A percentile compares a stretch with the other conserved stretches of the same genome.
phyloP scores from a whole-genome alignment of 2,888 invertebrate genomes.

The Cryptocephalus moraei region DNA sequence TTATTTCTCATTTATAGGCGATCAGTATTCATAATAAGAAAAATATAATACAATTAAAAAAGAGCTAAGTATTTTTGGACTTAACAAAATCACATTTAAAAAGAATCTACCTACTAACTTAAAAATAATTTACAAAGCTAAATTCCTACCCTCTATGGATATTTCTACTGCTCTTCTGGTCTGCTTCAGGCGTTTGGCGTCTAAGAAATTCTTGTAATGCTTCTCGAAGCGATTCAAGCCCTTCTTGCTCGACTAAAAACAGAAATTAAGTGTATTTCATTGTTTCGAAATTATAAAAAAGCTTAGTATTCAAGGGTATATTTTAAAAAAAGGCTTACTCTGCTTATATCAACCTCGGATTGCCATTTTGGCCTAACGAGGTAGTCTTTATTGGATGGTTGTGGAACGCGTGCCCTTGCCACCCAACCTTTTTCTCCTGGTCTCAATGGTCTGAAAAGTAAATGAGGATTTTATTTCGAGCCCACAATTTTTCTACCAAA shows the following conservation, averaged over 20 bases:
- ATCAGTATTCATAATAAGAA: no score
- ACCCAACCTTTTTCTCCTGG: constrained; percentile 97
- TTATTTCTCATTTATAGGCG: no score
- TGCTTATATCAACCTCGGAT: constrained; percentile 75
- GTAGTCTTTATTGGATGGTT: constrained; percentile 94
- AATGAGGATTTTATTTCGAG: neutral
- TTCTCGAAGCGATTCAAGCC: constrained; percentile 84
- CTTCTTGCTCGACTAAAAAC: constrained; percentile 61
- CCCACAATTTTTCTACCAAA: neutral
- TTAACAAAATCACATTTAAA: no score
- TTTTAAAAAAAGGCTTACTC: constrained; percentile 43
- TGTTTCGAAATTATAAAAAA: neutral
- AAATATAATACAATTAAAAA: no score
- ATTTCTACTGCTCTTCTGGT: constrained; percentile 82
- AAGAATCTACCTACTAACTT: no score
- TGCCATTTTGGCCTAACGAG: constrained; percentile 88
- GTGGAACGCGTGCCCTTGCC: constrained; percentile 86
- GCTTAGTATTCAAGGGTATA: neutral
- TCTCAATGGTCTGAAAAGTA: constrained; percentile 50
- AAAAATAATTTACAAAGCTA: constrained; percentile 62
- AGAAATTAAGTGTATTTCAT: constrained; percentile 2
- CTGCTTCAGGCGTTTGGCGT: constrained; percentile 70
- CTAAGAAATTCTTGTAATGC: constrained; percentile 84
- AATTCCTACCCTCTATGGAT: constrained; percentile 93
- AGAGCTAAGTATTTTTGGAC: no score